A percentile compares a stretch with the other conserved stretches of the same genome.
Evolutionary conservation across 2,888 invertebrate genomes (phyloP).

Genomic region (Carcina quercana): DNA sequence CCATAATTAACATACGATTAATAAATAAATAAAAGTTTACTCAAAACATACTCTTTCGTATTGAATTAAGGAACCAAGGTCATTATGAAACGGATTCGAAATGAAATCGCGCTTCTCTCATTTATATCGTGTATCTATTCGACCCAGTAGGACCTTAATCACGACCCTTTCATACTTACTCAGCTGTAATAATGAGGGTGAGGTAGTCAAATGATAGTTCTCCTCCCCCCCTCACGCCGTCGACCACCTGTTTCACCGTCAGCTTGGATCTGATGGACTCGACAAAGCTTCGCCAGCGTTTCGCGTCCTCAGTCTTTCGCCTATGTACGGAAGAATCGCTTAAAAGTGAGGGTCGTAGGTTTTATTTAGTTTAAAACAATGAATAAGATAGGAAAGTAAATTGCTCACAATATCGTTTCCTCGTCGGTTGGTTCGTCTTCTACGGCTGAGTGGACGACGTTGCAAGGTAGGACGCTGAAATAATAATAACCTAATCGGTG

Average conservation of each 20-base stretch:
- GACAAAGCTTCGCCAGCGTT: conserved; percentile 81
- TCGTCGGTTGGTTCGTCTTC: conserved; percentile 41
- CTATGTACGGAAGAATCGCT: conserved; percentile 27
- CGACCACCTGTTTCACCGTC: conserved; percentile 89
- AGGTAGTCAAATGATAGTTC: conserved; percentile 88
- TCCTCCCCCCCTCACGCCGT: conserved; percentile 84
- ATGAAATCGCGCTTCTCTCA: no score
- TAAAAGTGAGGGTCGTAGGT: conserved; percentile 3
- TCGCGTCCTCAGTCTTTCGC: conserved; percentile 68
- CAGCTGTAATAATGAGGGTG: conserved; percentile 85
- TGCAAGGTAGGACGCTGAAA: conserved; percentile 77
- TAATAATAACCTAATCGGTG: no score
- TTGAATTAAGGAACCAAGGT: no score
- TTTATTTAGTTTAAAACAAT: neutral
- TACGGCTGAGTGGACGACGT: conserved; percentile 67
- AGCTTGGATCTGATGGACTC: conserved; percentile 85
- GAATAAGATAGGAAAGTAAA: neutral
- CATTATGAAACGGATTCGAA: no score
- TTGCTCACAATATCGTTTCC: conserved; percentile 52
- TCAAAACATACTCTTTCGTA: no score
- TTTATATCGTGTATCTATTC: no score
- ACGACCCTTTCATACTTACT: conserved; percentile 70
- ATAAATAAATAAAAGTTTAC: no score
- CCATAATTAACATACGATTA: no score
- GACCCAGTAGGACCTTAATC: no score